Evolutionary conservation across 2,888 invertebrate species (phyloP).

Genomic region (Endotricha flammealis): DNA sequence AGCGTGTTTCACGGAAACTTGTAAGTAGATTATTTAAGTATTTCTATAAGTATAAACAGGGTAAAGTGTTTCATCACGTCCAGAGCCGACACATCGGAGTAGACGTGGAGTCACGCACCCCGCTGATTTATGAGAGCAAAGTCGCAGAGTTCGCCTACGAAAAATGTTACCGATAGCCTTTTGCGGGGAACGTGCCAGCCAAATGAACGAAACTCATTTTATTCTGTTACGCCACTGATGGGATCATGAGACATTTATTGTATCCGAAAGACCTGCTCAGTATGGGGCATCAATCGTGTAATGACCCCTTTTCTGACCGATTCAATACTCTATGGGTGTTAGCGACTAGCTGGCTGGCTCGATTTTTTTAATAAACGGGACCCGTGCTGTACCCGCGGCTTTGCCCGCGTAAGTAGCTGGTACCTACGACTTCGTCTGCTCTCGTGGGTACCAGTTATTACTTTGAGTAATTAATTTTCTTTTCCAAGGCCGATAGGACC

Average conservation of each 20-base stretch:
- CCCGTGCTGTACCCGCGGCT: too few relatives aligned
- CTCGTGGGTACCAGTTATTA: too few relatives aligned
- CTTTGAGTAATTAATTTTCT: too few relatives aligned
- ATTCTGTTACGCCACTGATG: slow-evolving; percentile 46
- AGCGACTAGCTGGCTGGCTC: too few relatives aligned
- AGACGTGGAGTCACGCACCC: slow-evolving; percentile 62
- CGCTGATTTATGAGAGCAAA: slow-evolving; percentile 67
- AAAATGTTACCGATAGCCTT: slow-evolving; percentile 62
- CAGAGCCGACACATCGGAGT: slow-evolving; percentile 46
- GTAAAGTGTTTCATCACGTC: slow-evolving; percentile 58
- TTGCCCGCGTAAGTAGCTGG: too few relatives aligned
- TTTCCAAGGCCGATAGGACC: too few relatives aligned
- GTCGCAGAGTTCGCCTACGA: slow-evolving; percentile 41
- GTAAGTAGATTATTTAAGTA: slow-evolving; percentile 6
- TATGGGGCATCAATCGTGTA: not conserved
- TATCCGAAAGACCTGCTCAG: slow-evolving; percentile 21
- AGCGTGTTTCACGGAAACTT: slow-evolving; percentile 5
- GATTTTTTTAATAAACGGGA: too few relatives aligned
- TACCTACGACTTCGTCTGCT: too few relatives aligned
- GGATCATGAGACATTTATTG: slow-evolving; percentile 43
- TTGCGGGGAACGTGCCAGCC: slow-evolving; percentile 49
- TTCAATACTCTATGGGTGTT: too few relatives aligned
- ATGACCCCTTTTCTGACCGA: too few relatives aligned
- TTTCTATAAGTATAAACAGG: slow-evolving; percentile 2
- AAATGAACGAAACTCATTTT: slow-evolving; percentile 56